A percentile compares a stretch with the other conserved stretches of the same genome.
These are phyloP conservation scores for Syrmaticus mikado DNA, from an alignment of 2,113 vertebrate species.

Conservation along the genomic window DNA sequence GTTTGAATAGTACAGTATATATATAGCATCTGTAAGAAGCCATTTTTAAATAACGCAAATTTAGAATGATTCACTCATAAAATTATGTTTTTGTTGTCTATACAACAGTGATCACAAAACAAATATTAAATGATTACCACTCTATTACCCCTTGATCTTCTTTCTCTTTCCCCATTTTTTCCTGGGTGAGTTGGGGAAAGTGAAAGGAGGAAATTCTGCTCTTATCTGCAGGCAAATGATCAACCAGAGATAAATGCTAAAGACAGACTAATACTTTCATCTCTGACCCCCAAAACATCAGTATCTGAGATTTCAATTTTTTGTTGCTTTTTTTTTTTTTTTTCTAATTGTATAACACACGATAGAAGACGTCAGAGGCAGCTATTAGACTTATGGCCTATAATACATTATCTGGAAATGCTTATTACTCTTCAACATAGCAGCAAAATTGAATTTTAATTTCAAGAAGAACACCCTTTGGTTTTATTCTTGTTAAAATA, in stretches of 20 bases:
- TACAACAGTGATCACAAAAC: background rate
- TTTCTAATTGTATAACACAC: background rate
- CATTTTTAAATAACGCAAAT: background rate
- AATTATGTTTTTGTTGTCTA: background rate
- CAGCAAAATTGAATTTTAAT: background rate
- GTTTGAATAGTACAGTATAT: background rate
- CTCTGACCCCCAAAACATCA: background rate
- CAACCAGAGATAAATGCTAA: background rate
- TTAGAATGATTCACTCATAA: background rate
- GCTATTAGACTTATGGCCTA: background rate
- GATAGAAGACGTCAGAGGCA: background rate
- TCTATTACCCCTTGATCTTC: background rate
- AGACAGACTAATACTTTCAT: background rate
- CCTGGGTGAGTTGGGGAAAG: background rate
- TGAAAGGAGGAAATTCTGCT: background rate
- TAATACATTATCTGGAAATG: background rate
- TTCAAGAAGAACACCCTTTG: background rate
- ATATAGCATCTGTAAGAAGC: rapidly evolving
- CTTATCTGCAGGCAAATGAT: background rate
- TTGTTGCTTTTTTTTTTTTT: background rate
- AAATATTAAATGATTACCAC: background rate
- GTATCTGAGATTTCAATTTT: background rate
- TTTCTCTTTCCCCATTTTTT: background rate
- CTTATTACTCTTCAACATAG: background rate
- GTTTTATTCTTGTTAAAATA: background rate